Base-by-base conservation (phyloP, 2,113 vertebrate species). In the Lutjanus erythropterus region DNA sequence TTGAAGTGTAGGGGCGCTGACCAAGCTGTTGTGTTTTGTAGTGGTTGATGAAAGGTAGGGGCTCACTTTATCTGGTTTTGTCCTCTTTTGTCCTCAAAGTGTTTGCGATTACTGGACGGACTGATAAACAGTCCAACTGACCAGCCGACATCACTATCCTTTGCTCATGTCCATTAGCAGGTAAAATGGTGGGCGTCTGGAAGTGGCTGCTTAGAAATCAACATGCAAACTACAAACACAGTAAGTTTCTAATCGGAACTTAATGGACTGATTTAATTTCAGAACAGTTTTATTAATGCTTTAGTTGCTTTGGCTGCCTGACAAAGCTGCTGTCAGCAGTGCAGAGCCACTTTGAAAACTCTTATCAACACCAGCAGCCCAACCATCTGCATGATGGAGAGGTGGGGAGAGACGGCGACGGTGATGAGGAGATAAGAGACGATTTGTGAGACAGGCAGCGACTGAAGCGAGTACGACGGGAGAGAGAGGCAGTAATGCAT, bases 341-440 rank as follows among this genome's bases (percentile, higher is more conserved):
- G 56, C n/a, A 8, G 42, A 81, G 71, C 31, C 11, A n/a, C 84
- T 70, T 71, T 72, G 66, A 89, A 78, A 19, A 41, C 23, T 71
- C 60, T 88, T 83, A 90, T 88, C 84, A 72, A 75, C 83, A 56
- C 27, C 46, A 42, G 67, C 77, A 71, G 80, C 83, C 35, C 41
- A 12, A 31, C 61, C 70, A 64, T 78, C 73, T 31, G 80, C 77
- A 61, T 78, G 81, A 83, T 60, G 76, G 73, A 84, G 66, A 59
- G 16, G 59, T 61, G 53, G 55, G 27, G 59, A 58, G 71, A 71
- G 70, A 76, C 55, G 37, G 77, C 8, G 6, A 25, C 2, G 16
- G 62, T 3, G 70, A 84, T 80, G 66, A 44, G 76, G 69, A 66
- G 86, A 85, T 81, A 64, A 49, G 18, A 56, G 60, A 61, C 53